phyloP scores from a whole-genome alignment of 2,797 vertebrate species.

The Malurus leucopterus region DNA sequence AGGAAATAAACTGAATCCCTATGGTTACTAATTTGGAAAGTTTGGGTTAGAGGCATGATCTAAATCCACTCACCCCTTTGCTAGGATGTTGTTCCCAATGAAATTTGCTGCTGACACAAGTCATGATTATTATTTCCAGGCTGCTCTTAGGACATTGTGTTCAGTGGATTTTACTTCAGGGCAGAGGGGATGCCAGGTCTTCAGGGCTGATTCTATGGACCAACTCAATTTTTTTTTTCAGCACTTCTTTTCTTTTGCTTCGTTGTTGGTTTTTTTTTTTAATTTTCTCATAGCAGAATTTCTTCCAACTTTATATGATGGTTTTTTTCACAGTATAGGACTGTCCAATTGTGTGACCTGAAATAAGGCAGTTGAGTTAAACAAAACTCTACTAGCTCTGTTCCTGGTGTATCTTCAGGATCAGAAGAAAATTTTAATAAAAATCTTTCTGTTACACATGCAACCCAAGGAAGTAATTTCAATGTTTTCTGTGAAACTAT shows the following conservation, averaged over 20 bases:
- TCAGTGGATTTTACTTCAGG: background rate
- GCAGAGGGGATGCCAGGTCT: background rate
- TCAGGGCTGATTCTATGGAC: conserved; percentile 17
- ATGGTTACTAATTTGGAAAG: background rate
- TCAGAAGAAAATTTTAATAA: background rate
- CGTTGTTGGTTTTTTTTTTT: background rate
- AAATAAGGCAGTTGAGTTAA: background rate
- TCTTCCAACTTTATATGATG: conserved; percentile 8
- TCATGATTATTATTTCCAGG: background rate
- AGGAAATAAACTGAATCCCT: conserved; percentile 1
- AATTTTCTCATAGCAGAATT: background rate
- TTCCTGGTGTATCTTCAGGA: background rate
- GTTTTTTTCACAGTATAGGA: background rate
- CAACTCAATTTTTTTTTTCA: background rate
- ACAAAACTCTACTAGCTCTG: background rate
- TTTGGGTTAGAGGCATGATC: background rate
- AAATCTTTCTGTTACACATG: background rate
- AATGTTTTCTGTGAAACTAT: background rate
- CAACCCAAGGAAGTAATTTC: background rate
- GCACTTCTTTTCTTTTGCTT: background rate
- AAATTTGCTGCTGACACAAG: background rate
- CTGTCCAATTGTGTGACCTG: background rate
- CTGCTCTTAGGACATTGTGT: background rate
- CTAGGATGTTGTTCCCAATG: background rate
- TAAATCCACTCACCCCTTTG: background rate